A percentile compares a stretch with the other conserved stretches of the same genome.
These are phyloP conservation scores for Muraenolepis orangiensis DNA, from an alignment of 2,797 vertebrate species.

Conservation along the genomic window DNA sequence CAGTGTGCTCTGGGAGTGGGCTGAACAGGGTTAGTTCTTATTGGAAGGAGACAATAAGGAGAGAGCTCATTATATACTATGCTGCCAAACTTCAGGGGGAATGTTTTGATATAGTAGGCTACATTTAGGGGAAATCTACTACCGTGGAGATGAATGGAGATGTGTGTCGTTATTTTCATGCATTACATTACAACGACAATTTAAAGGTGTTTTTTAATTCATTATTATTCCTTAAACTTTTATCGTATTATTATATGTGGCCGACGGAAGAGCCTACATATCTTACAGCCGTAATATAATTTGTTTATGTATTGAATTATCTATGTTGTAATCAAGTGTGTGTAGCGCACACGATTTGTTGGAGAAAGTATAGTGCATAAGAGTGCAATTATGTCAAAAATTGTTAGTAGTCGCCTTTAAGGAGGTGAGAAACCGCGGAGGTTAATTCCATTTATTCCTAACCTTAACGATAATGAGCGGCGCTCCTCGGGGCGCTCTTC, in stretches of 20 bases:
- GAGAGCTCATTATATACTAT: conserved; percentile 1
- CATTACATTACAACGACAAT: not conserved
- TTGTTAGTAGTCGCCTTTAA: not conserved
- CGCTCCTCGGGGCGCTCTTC: not conserved
- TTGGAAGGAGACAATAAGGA: not conserved
- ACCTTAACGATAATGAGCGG: not conserved
- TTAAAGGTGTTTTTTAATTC: not conserved
- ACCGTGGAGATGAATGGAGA: not conserved
- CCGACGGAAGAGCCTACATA: not conserved
- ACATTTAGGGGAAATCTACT: not conserved
- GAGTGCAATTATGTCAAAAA: not conserved
- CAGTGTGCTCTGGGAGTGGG: not conserved
- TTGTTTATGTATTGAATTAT: not conserved
- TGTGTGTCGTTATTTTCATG: not conserved
- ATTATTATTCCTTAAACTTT: not conserved
- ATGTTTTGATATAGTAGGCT: not conserved
- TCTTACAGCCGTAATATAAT: not conserved
- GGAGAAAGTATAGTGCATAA: not conserved
- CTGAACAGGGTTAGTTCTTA: not conserved
- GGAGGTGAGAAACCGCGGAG: not conserved
- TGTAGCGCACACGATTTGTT: not conserved
- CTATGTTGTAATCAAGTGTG: not conserved
- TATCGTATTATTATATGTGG: not conserved
- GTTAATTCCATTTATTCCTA: not conserved
- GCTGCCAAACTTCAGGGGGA: not conserved